Evolutionary conservation across 2,888 invertebrate species (phyloP), one percentile per base, ranked within the genome.

Genomic region (Ptychoptera albimana): DNA sequence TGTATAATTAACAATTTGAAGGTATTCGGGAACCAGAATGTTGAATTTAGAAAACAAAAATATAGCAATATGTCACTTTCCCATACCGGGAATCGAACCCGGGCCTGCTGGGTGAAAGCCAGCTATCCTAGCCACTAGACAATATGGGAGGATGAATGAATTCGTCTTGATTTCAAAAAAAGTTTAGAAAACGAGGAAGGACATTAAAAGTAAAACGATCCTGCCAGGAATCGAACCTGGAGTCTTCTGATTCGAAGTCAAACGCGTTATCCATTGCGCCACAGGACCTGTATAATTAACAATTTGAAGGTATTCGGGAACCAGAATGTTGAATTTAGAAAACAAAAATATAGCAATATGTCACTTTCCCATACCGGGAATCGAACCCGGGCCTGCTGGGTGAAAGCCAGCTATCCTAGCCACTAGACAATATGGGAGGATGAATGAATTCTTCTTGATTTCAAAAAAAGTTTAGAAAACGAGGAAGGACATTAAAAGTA

Each of bases 401-500:
- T 42, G 42, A 42, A 42, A 42, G 42, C 42, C 42, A 42, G 42
- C 34, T 42, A 42, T 42, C 42, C 42, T 42, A 42, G 35, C 42
- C 42, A 42, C 42, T 42, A 42, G 42, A 42, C 40, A 53, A 54
- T 29, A 42, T 38, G 39, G 39, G 42, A 42, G 3, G 23, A 7
- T 23, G 23, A 23, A 5, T 23, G 23, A 23, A 23, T 5, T 5
- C 3, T 5, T 23, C 23, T 5, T 23, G 3, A 5, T 23, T 3
- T 23, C 3, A 23, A 23, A 23, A 23, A 23, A 23, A 7, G 23
- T n/a, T n/a, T n/a, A n/a, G n/a, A n/a, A n/a, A n/a, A n/a, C n/a
- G n/a, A n/a, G n/a, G n/a, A n/a, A n/a, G n/a, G n/a, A n/a, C n/a
- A n/a, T n/a, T n/a, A n/a, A n/a, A n/a, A n/a, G n/a, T n/a, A n/a